A percentile compares a stretch with the other conserved stretches of the same genome.
These are phyloP conservation scores for Thamnophis elegans DNA, from an alignment of 2,797 vertebrate species.

Conservation along the genomic window DNA sequence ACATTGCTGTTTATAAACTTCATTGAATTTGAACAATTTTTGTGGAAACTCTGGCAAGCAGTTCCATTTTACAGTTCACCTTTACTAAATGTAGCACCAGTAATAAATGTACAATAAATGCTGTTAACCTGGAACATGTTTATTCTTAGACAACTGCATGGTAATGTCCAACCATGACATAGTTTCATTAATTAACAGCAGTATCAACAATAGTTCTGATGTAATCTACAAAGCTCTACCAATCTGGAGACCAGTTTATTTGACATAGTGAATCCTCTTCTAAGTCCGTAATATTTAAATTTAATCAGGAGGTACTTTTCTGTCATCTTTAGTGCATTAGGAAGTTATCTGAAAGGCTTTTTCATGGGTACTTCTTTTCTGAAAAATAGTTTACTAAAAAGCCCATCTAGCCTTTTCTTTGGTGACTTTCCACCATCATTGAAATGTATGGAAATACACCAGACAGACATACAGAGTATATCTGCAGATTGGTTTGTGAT, in stretches of 20 bases:
- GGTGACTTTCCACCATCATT: not conserved
- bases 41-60: not conserved
- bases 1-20: not conserved
- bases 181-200: not conserved
- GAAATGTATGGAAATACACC: not conserved
- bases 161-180: not conserved
- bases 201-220: not conserved
- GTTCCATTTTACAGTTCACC: not conserved
- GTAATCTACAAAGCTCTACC: not conserved
- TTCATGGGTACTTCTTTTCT: not conserved
- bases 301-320: not conserved
- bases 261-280: not conserved
- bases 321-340: not conserved
- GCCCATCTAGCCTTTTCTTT: not conserved
- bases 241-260: not conserved
- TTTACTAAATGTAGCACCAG: not conserved
- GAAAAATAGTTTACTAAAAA: not conserved
- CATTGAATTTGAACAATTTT: not conserved
- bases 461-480: not conserved
- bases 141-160: not conserved
- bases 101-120: not conserved
- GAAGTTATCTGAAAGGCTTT: not conserved
- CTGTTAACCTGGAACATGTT: not conserved
- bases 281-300: not conserved
- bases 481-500: not conserved